These are phyloP conservation scores for Megalonaias nervosa DNA, from an alignment of 1,140 invertebrate species.

Conservation along the genomic window DNA sequence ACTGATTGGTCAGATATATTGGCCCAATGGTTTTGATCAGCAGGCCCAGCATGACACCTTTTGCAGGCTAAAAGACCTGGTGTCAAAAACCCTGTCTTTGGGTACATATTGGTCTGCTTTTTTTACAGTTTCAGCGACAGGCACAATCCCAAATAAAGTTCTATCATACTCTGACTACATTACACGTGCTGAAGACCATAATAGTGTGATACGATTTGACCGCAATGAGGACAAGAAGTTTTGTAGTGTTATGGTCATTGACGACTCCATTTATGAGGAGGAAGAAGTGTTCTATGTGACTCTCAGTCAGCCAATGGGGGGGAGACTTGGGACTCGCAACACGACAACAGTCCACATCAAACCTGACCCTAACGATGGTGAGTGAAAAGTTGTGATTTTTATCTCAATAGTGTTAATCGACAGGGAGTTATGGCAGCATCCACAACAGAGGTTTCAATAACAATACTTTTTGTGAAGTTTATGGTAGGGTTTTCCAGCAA, in stretches of 20 bases:
- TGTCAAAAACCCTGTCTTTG: background rate
- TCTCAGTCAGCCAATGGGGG: conserved; percentile 67
- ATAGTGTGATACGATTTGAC: conserved; percentile 68
- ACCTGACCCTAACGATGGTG: conserved; percentile 68
- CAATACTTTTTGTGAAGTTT: no score
- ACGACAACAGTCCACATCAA: conserved; percentile 60
- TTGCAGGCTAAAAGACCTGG: no score
- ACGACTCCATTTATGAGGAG: conserved; percentile 71
- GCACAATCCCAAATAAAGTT: conserved; percentile 62
- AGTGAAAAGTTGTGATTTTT: conserved; percentile 21
- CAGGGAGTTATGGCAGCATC: no score
- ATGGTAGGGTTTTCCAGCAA: no score
- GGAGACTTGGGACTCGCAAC: conserved; percentile 55
- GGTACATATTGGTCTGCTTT: background rate
- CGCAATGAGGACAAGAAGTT: conserved; percentile 60
- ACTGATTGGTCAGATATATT: no score
- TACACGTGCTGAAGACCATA: conserved; percentile 63
- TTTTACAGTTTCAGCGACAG: conserved; percentile 64
- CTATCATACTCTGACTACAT: conserved; percentile 71
- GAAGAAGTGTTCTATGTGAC: conserved; percentile 69
- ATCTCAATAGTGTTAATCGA: no score
- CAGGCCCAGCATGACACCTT: no score
- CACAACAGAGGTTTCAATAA: no score
- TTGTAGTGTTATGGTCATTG: conserved; percentile 70
- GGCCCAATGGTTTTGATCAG: no score